Evolutionary conservation across 2,888 invertebrate species (phyloP).

Genomic region (Eledona agricola): DNA sequence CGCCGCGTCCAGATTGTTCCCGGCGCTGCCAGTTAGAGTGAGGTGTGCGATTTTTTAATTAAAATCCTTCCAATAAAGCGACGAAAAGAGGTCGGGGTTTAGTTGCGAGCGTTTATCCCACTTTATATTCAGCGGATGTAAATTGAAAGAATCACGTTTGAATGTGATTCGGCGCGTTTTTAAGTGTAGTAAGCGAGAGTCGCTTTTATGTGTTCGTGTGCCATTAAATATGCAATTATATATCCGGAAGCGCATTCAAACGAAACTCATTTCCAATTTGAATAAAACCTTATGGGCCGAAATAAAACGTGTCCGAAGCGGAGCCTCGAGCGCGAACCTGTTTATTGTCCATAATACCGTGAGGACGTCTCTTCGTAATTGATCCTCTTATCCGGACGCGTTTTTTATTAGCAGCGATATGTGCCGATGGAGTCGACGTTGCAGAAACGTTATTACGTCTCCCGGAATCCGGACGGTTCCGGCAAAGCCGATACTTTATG

Average conservation of each 20-base stretch:
- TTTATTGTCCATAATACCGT: conserved; percentile 32
- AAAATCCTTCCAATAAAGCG: conserved; percentile 22
- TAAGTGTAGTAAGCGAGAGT: conserved; percentile 29
- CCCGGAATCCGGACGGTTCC: conserved; percentile 13
- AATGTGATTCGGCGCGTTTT: conserved; percentile 25
- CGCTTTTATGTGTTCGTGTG: conserved; percentile 30
- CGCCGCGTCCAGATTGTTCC: conserved; percentile 27
- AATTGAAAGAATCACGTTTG: conserved; percentile 38
- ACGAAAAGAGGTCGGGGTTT: conserved; percentile 21
- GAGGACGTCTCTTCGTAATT: conserved; percentile 12
- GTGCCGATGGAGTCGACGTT: conserved; percentile 23
- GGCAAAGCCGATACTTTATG: conserved; percentile 16
- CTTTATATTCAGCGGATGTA: conserved; percentile 39
- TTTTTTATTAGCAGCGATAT: conserved; percentile 23
- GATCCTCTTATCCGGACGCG: too few species aligned
- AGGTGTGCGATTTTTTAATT: conserved; percentile 8
- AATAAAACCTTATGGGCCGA: conserved; percentile 37
- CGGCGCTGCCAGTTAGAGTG: neutral
- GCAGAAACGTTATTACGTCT: conserved; percentile 26
- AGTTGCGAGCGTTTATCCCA: conserved; percentile 37
- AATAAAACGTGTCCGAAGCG: conserved; percentile 36
- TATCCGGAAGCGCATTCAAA: conserved; percentile 35
- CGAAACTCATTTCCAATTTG: conserved; percentile 37
- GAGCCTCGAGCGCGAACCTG: conserved; percentile 9
- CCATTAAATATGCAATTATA: conserved; percentile 40